phyloP scores from a whole-genome alignment of 1,140 invertebrate species.

The Camponotus floridanus region DNA sequence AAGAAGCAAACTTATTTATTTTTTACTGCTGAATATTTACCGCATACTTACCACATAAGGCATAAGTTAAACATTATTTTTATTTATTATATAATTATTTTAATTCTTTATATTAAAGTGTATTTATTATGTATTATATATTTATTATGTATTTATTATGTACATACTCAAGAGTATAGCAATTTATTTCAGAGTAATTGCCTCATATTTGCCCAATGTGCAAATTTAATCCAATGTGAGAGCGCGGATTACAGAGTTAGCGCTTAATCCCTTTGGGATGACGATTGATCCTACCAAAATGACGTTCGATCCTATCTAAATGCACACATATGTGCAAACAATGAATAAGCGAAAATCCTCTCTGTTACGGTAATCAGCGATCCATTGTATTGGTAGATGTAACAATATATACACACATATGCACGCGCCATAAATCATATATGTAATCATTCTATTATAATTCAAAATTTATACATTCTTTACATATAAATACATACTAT shows the following conservation, averaged over 20 bases:
- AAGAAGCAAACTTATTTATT: background rate
- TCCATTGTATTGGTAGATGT: background rate
- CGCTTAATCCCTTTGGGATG: slow-evolving; percentile 48
- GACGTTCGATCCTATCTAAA: slow-evolving; percentile 58
- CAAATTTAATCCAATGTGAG: slow-evolving; percentile 54
- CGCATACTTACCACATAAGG: background rate
- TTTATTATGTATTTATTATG: slow-evolving; percentile 18
- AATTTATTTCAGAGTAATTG: slow-evolving; percentile 50
- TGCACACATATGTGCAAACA: slow-evolving; percentile 48
- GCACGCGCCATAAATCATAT: background rate
- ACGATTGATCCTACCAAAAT: slow-evolving; percentile 60
- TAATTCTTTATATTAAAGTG: background rate
- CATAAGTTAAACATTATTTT: background rate
- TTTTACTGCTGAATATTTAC: background rate
- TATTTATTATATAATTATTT: too few species aligned
- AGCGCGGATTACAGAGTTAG: slow-evolving; percentile 37
- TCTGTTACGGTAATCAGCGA: slow-evolving; percentile 29
- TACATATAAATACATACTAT: background rate
- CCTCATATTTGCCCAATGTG: slow-evolving; percentile 40
- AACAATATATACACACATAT: background rate
- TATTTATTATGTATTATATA: slow-evolving; percentile 10
- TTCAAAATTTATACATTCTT: background rate
- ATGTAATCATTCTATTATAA: slow-evolving; percentile 12
- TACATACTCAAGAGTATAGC: background rate
- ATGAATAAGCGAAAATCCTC: slow-evolving; percentile 40